phyloP scores from a whole-genome alignment of 2,888 invertebrate genomes.

The Agrotis segetum region DNA sequence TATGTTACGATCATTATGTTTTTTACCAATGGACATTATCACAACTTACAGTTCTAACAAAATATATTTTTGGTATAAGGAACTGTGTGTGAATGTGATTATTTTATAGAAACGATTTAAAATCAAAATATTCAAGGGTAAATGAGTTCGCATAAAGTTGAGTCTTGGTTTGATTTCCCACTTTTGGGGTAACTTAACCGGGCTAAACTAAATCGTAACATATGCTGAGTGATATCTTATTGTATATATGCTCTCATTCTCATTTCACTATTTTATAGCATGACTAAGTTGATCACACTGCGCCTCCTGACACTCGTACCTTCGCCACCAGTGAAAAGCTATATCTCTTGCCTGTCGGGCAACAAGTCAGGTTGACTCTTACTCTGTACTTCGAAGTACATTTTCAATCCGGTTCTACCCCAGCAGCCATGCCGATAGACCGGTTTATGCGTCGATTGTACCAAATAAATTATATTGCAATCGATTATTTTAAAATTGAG shows the following conservation, averaged over 20 bases:
- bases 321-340: background rate
- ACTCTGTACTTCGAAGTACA: background rate
- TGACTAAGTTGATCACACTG: background rate
- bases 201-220: background rate
- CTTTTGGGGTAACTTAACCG: background rate
- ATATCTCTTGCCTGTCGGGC: too few species aligned
- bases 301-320: conserved; percentile 1
- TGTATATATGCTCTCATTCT: background rate
- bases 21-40: background rate
- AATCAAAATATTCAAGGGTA: too few species aligned
- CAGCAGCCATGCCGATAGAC: conserved; percentile 46
- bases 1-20: background rate
- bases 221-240: background rate
- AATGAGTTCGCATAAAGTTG: too few species aligned
- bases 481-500: conserved; percentile 33
- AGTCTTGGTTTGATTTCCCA: too few species aligned
- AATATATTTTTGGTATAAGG: background rate
- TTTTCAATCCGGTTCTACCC: conserved; percentile 3
- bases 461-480: conserved; percentile 50
- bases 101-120: background rate
- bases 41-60: background rate
- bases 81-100: background rate
- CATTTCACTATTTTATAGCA: conserved; percentile 6
- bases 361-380: background rate
- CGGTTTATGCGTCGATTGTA: conserved; percentile 44